Evolutionary conservation across 1,140 invertebrate species (phyloP), one percentile per base, ranked within the genome.

Genomic region (Artemia franciscana): DNA sequence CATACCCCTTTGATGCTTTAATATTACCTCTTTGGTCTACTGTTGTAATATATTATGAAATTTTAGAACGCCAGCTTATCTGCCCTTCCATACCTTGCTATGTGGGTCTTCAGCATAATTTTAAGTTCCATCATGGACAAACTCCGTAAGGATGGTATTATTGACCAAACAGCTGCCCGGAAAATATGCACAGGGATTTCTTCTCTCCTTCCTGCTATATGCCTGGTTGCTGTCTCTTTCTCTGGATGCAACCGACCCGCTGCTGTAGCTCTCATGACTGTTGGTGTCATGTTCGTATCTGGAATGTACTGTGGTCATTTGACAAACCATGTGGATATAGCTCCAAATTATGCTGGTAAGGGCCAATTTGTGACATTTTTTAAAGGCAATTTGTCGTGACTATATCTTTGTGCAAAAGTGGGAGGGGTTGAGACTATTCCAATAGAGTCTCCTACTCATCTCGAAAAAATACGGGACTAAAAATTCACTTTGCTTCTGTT

Each of bases 261-360:
- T 15, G 86, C 85, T 0, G 84, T 91, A 3, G 74, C 77, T 2
- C 70, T 91, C 1, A 84, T 87, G 77, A 82, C 82, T 0, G 69
- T 83, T 0, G 84, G 79, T 7, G 80, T 88, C 7, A 83, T 83
- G 21, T 76, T 81, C 58, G 84, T 85, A 67, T 88, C 86, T n/a
- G 83, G 82, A 63, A 88, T 89, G 82, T 91, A 87, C 72, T 83
- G 83, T 67, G 88, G 88, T 26, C 89, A 86, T 71, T 75, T 91
- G 12, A 83, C 87, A n/a, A n/a, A n/a, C n/a, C n/a, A n/a, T n/a
- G n/a, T n/a, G n/a, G n/a, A n/a, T n/a, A n/a, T n/a, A n/a, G 9
- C 91, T 91, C 72, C 88, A 91, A 68, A 89, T 91, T n/a, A n/a
- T n/a, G n/a, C n/a, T n/a, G n/a, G n/a, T n/a, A n/a, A n/a, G n/a